Evolutionary conservation across 2,888 invertebrate genomes (phyloP).

Genomic region (Apodemia duryi): DNA sequence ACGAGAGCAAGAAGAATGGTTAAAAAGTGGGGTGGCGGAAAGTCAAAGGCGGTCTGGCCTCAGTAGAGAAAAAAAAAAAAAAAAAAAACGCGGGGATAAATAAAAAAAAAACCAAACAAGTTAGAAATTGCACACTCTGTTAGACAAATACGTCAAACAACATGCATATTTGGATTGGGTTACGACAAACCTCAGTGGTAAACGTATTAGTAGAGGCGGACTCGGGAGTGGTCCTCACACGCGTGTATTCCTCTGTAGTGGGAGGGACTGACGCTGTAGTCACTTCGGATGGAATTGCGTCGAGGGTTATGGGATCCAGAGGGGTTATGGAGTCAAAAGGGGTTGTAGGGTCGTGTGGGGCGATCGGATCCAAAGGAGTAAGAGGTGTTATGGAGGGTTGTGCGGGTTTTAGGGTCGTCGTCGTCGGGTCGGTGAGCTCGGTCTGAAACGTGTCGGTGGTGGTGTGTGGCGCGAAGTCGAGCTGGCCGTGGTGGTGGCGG

Average conservation of each 20-base stretch:
- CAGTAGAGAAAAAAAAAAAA: too few species aligned
- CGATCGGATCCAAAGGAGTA: slow-evolving; percentile 37
- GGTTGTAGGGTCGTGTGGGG: slow-evolving; percentile 30
- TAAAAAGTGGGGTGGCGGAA: too few species aligned
- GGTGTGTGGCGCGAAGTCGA: slow-evolving; percentile 54
- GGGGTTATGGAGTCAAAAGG: slow-evolving; percentile 31
- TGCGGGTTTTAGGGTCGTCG: slow-evolving; percentile 35
- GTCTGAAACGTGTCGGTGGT: slow-evolving; percentile 72
- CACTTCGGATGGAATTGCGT: slow-evolving; percentile 29
- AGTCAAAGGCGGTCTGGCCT: too few species aligned
- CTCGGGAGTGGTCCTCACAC: slow-evolving; percentile 50
- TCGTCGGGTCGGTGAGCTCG: slow-evolving; percentile 52
- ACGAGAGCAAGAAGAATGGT: too few species aligned
- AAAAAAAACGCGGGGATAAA: not conserved
- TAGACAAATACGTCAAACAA: slow-evolving; percentile 26
- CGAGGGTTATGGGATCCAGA: slow-evolving; percentile 29
- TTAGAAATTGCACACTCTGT: slow-evolving; percentile 22
- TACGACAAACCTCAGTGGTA: slow-evolving; percentile 75
- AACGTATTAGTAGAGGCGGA: slow-evolving; percentile 64
- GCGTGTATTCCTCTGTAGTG: slow-evolving; percentile 46
- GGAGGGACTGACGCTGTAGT: slow-evolving; percentile 35
- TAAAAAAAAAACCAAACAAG: slow-evolving; percentile 20
- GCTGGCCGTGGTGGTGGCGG: slow-evolving; percentile 71
- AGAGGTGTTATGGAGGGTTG: slow-evolving; percentile 28
- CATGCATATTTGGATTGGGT: slow-evolving; percentile 46